phyloP scores from a whole-genome alignment of 1,140 invertebrate genomes.

The Apis dorsata region DNA sequence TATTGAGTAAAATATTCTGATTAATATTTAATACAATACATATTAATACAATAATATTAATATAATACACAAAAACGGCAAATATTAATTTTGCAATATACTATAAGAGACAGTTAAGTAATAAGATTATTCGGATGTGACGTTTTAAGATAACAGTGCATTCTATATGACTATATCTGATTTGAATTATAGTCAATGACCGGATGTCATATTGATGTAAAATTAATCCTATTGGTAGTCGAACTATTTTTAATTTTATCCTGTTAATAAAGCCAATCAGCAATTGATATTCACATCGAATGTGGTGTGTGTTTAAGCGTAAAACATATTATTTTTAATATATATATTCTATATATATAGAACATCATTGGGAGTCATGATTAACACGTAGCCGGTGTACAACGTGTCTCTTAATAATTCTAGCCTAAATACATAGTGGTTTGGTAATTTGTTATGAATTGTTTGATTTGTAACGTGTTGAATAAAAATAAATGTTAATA shows the following conservation, averaged over 20 bases:
- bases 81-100: neutral
- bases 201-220: constrained; percentile 22
- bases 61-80: neutral
- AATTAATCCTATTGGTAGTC: constrained; percentile 37
- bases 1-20: too few relatives aligned
- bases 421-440: constrained; percentile 54
- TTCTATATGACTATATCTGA: neutral
- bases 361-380: constrained; percentile 53
- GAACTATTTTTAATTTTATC: constrained; percentile 17
- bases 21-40: neutral
- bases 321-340: constrained; percentile 37
- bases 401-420: constrained; percentile 70
- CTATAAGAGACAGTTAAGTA: constrained; percentile 3
- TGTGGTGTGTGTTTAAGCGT: neutral
- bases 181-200: constrained; percentile 20
- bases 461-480: constrained; percentile 60
- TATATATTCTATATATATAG: constrained; percentile 19
- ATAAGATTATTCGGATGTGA: constrained; percentile 26
- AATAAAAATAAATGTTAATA: constrained; percentile 45
- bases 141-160: neutral
- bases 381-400: constrained; percentile 70
- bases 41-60: too few relatives aligned
- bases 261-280: constrained; percentile 25
- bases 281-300: constrained; percentile 5
- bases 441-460: constrained; percentile 57